Base-by-base conservation (phyloP, 2,797 vertebrate genomes). In the Gadopsis marmoratus region DNA sequence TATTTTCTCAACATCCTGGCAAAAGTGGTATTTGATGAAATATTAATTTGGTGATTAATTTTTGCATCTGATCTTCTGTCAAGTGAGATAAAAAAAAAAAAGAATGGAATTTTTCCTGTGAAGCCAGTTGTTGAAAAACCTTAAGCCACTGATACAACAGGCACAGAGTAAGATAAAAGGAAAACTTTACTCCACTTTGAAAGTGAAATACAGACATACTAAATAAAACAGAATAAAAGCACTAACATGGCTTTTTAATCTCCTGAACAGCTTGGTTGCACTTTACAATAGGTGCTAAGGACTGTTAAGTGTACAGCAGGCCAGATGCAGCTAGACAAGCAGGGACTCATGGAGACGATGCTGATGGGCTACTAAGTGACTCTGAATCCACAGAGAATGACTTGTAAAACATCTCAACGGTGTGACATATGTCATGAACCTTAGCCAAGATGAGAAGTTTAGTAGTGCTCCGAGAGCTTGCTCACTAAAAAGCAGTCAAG, bases 21-120 rank as follows among this genome's bases (percentile, higher is more conserved):
- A 89, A 91, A 90, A 90, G 90, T 76, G 71, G 81, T 79, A 89
- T 94, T 93, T 93, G 91, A 94, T 94, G 79, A 93, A 94, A 93
- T 94, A 94, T 95, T 93, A 80, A 93, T 92, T 87, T 71, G 64
- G 83, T 85, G 91, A 92, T 91, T 92, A 89, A 90, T 91, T 93
- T 94, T 90, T 87, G 89, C 85, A 90, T 92, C 89, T 89, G 91
- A 94, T 92, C 90, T 90, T 91, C 87, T 93, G 91, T 93, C 87
- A 89, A 63, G 67, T 55, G 62, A 87, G 88, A 87, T 91, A 48
- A 87, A 90, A 91, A 77, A 33, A 26, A 33, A 85, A 78, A 78
- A 71, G 50, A 76, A 72, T 43, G 31, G 48, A 61, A 10, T 74
- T 86, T 82, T 86, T 81, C 81, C 86, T 82, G 90, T 88, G 79